These are phyloP conservation scores for Stenoptilia bipunctidactyla DNA, from an alignment of 2,888 invertebrate species.

Conservation along the genomic window DNA sequence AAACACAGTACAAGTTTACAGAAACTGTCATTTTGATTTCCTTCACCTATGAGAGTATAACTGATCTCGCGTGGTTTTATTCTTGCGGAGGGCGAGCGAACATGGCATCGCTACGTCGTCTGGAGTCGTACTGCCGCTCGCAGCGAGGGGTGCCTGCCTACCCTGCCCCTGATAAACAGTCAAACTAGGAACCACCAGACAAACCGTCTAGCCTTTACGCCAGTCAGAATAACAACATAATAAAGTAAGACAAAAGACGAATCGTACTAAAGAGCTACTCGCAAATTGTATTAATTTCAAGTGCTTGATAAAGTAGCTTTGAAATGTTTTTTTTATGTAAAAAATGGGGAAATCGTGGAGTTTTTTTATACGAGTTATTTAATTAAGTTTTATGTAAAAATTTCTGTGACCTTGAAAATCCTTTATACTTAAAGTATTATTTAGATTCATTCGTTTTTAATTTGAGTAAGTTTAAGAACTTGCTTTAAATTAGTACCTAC, in stretches of 20 bases:
- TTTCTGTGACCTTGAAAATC: too few relatives aligned
- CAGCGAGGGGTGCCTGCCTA: constrained; percentile 33
- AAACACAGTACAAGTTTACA: constrained; percentile 64
- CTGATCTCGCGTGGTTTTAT: constrained; percentile 21
- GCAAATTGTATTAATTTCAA: too few relatives aligned
- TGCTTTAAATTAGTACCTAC: too few relatives aligned
- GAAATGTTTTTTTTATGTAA: too few relatives aligned
- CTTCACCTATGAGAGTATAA: constrained; percentile 40
- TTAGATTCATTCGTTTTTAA: too few relatives aligned
- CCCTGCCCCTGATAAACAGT: constrained; percentile 63
- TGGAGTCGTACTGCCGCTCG: constrained; percentile 53
- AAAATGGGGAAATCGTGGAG: too few relatives aligned
- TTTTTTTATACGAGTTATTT: too few relatives aligned
- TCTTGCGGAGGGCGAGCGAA: constrained; percentile 33
- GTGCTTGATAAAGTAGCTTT: too few relatives aligned
- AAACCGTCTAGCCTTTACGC: constrained; percentile 47
- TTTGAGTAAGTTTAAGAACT: too few relatives aligned
- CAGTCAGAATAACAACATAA: constrained; percentile 24
- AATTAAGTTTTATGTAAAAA: too few relatives aligned
- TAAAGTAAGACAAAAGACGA: constrained; percentile 39
- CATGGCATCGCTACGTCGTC: constrained; percentile 56
- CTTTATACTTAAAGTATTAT: too few relatives aligned
- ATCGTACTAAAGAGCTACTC: constrained; percentile 24
- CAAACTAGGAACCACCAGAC: constrained; percentile 58
- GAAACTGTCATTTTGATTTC: constrained; percentile 57